Percentiles rank a stretch among this genome's conserved stretches.
Evolutionary conservation across 2,113 vertebrate genomes (phyloP).

Genomic region (Pan troglodytes): NHGRI_mPanTro3-v2.1_pri NC_086015.1:118890001-118890500

Average conservation of each 20-base stretch:
- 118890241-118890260: neutral
- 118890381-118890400: neutral
- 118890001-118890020: neutral
- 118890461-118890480: neutral
- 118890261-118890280: neutral
- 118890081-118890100: neutral
- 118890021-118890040: neutral
- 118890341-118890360: neutral
- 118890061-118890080: neutral
- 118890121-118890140: neutral
- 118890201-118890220: neutral
- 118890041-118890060: neutral
- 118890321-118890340: neutral
- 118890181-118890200: neutral
- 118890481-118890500: constrained; percentile 32
- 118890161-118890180: neutral
- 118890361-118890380: neutral
- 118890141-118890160: neutral
- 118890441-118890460: neutral
- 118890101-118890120: neutral
- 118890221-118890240: neutral
- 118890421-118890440: neutral
- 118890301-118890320: neutral
- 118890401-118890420: neutral
- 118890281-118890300: neutral